Base-by-base conservation (phyloP, 1,140 invertebrate species). In the Wasmannia auropunctata region DNA sequence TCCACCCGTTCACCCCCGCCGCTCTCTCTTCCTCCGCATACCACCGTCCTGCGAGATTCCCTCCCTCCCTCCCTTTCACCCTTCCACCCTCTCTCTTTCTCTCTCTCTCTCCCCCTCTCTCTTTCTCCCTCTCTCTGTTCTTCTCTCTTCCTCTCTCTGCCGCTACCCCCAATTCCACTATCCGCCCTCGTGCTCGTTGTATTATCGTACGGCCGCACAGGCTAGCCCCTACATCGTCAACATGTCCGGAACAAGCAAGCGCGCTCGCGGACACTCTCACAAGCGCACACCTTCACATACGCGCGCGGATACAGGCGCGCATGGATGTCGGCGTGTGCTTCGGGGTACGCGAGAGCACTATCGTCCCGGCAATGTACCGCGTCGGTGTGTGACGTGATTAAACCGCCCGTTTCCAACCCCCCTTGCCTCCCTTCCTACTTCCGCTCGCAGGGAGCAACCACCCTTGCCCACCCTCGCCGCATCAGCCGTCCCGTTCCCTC, bases 141-240 rank as follows among this genome's bases (percentile, higher is more conserved):
- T 37, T 19, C 19, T 25, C 28, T 67, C 14, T 16, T 31, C 31
- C 49, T n/a, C 19, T n/a, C 46, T 25, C 84, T 46, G 5, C 31
- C 74, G 56, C 46, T 65, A 70, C n/a, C 60, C 58, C 67, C 79
- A 69, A 83, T 79, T 89, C 85, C 83, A 79, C 86, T 58, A 25
- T 87, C 77, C 88, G 69, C 84, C 86, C 81, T 84, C 79, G 85
- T 89, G 84, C 87, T 89, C 89, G 91, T 90, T 88, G 92, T 92
- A 93, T 93, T 93, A 93, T 92, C 91, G 91, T 90, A 88, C 88
- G 87, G 90, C 91, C 90, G 87, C 92, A 93, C 92, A 65, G 91
- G 91, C 92, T 91, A 93, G 91, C 91, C 92, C 88, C 86, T 91
- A 93, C 92, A 93, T 93, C 92, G 92, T 92, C 92, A 93, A 93